A percentile compares a stretch with the other conserved stretches of the same genome.
Conservation (phyloP, 2,797 vertebrate species). For the Diceros bicornis region DNA sequence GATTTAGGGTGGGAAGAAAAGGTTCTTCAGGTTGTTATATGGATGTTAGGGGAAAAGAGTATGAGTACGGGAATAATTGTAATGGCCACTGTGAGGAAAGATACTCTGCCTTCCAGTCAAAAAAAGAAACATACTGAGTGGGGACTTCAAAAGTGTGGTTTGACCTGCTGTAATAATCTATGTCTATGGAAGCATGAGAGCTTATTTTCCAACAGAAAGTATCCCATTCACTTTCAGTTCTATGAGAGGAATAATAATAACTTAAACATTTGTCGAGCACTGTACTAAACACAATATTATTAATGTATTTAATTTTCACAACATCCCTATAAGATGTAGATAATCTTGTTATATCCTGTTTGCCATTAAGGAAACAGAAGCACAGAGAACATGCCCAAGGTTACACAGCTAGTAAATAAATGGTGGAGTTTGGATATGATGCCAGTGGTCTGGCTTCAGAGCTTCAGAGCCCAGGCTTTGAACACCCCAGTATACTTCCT, state of each 20-base stretch:
- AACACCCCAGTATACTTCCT: neutral
- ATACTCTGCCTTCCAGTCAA: neutral
- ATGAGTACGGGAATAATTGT: neutral
- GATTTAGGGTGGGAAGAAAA: neutral
- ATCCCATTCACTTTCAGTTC: neutral
- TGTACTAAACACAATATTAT: neutral
- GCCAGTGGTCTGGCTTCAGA: neutral
- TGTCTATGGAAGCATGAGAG: neutral
- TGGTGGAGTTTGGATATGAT: neutral
- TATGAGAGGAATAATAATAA: conserved; percentile 24
- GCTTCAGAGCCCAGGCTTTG: neutral
- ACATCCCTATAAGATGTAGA: neutral
- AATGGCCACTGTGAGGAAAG: neutral
- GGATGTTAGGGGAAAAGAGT: neutral
- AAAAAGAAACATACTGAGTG: neutral
- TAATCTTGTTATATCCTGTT: neutral
- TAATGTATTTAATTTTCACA: conserved; percentile 42
- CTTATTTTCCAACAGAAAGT: neutral
- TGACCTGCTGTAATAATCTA: neutral
- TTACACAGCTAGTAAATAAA: conserved; percentile 13
- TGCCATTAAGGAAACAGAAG: conserved; percentile 45
- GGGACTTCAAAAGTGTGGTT: neutral
- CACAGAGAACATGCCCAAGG: neutral
- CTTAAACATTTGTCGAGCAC: neutral
- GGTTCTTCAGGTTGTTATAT: neutral